Percentiles rank a stretch among this genome's conserved stretches.
Evolutionary conservation across 35 echinoderm and acorn worm species (phyloP).

Genomic region (Apostichopus parvimensis): DNA sequence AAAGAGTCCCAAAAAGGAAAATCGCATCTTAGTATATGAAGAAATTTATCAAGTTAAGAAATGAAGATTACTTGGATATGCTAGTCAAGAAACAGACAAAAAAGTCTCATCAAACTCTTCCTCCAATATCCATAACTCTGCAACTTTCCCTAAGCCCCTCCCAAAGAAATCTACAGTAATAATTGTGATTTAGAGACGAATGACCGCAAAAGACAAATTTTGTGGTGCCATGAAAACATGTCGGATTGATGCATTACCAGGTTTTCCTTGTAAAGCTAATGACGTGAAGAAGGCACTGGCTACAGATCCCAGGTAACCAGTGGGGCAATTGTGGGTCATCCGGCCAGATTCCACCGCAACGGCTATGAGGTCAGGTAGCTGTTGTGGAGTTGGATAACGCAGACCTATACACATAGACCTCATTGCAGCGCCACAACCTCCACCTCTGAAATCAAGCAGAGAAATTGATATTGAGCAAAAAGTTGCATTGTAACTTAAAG

Average conservation of each 20-base stretch:
- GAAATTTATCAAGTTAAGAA: no score
- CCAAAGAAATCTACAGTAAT: no score
- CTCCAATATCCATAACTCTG: no score
- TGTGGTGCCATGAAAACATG: neutral
- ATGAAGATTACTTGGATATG: no score
- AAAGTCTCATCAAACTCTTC: no score
- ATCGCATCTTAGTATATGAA: no score
- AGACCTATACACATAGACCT: constrained; percentile 96
- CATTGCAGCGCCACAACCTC: constrained; percentile 94
- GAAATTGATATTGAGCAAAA: neutral
- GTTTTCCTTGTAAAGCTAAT: constrained; percentile 78
- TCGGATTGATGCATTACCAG: constrained; percentile 2
- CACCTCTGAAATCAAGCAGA: constrained; percentile 63
- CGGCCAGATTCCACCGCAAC: constrained; percentile 80
- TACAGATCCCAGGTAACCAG: constrained; percentile 82
- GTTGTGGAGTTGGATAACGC: constrained; percentile 68
- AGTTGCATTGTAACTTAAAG: no score
- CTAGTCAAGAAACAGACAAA: no score
- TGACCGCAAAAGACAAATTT: neutral
- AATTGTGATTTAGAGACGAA: no score
- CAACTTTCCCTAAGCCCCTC: no score
- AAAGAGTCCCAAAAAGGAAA: no score
- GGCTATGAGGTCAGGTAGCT: constrained; percentile 71
- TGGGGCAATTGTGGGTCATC: constrained; percentile 93
- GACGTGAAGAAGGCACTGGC: constrained; percentile 87